Conservation (phyloP, 1,140 invertebrate species). For the Lasioglossum baleicum region DNA sequence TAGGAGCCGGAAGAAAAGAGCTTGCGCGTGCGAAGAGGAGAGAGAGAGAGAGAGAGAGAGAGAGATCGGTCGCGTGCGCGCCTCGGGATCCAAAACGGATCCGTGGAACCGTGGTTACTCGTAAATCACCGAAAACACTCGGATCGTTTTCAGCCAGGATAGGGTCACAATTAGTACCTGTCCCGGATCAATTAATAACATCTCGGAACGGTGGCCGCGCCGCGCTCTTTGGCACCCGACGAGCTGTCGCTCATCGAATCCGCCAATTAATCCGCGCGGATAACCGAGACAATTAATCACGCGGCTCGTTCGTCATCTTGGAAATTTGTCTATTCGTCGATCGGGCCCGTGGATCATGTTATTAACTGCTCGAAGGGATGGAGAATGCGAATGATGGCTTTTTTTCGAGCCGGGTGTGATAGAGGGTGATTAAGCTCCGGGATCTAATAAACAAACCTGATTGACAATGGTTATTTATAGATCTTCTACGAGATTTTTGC, state of each 20-base stretch:
- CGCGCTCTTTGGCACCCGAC: constrained; percentile 54
- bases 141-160: constrained; percentile 49
- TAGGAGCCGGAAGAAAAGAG: neutral
- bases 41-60: no score
- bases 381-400: neutral
- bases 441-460: neutral
- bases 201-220: constrained; percentile 4
- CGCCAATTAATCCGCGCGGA: constrained; percentile 58
- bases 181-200: constrained; percentile 63
- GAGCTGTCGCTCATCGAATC: constrained; percentile 53
- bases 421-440: neutral
- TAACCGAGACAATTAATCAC: constrained; percentile 56
- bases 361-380: constrained; percentile 12
- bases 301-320: constrained; percentile 3
- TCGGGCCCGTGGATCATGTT: constrained; percentile 14
- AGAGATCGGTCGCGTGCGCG: neutral
- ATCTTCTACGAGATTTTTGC: no score
- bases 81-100: neutral
- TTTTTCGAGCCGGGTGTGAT: neutral
- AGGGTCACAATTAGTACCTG: constrained; percentile 59
- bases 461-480: neutral
- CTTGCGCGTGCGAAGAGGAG: no score
- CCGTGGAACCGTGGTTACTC: constrained; percentile 9
- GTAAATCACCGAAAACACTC: constrained; percentile 56
- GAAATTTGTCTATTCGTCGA: constrained; percentile 41